Evolutionary conservation across 1,140 invertebrate species (phyloP), one percentile per base, ranked within the genome.

Genomic region (Amphibalanus amphitrite): DNA sequence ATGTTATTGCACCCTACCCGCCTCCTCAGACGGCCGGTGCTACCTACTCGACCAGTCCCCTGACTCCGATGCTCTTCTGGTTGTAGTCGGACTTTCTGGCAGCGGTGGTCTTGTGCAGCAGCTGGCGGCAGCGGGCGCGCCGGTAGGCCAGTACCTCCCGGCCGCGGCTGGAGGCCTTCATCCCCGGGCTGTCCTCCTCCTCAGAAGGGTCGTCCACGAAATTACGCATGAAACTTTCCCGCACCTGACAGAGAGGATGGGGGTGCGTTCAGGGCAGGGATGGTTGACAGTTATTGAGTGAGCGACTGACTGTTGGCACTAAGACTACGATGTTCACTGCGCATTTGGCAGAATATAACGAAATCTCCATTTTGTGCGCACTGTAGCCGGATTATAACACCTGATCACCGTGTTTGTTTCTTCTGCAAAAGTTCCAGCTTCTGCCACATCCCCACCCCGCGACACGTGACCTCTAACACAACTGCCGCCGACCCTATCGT

Each of bases 211-310:
- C 79, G 76, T 89, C 88, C 0, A 96, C 91, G 80, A 98, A 99
- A 78, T 97, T 94, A 29, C 95, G 85, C 92, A 99, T 98, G 80
- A 99, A 99, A 79, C 94, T 98, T 80, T 99, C 97, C 59, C 97
- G 85, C 0, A 98, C 90, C 89, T 91, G 75, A 65, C 78, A 75
- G 29, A 71, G 76, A 6, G 33, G 33, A 38, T 15, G 15, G 33
- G 33, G 33, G n/a, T n/a, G n/a, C n/a, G n/a, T n/a, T n/a, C n/a
- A n/a, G n/a, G n/a, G n/a, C n/a, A n/a, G n/a, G n/a, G n/a, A n/a
- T n/a, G n/a, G n/a, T n/a, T n/a, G n/a, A n/a, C n/a, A n/a, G n/a
- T n/a, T n/a, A n/a, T n/a, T n/a, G n/a, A n/a, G n/a, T n/a, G n/a
- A n/a, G n/a, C n/a, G n/a, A n/a, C n/a, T n/a, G n/a, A n/a, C n/a